Evolutionary conservation across 1,140 invertebrate species (phyloP), one percentile per base, ranked within the genome.

Genomic region (Hypsibius dujardini): DNA sequence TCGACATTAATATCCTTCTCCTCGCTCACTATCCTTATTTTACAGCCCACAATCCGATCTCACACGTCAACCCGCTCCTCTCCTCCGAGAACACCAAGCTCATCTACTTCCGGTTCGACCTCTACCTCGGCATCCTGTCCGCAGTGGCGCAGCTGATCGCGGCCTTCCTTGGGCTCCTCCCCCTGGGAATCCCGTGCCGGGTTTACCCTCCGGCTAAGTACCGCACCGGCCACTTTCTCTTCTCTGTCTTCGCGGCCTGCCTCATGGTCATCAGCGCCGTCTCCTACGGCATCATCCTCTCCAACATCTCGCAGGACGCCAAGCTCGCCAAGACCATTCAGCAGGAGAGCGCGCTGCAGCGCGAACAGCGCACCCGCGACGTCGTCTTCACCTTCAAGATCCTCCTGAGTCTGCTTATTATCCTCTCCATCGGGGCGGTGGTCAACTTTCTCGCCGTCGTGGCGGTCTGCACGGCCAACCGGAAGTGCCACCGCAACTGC

Each of bases 261-360:
- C 12, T 67, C 12, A 67, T 67, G 62, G 62, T 67, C 42, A 67
- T 67, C 42, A 42, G 12, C 62, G 62, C 62, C 45, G 62, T 67
- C 62, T 67, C 62, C 62, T 67, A 67, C 62, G 42, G 62, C 3
- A 67, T 67, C 62, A 45, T 67, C 42, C 42, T 67, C 12, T 67
- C 62, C 12, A 67, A 12, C 62, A 12, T 67, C 12, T 67, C 62
- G 12, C 12, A 67, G 42, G 42, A 67, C 42, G 12, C 3, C 12
- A 67, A 67, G 12, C 62, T 12, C 3, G 62, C 12, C 12, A 3
- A 15, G 12, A 45, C 42, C 12, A 3, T 3, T 3, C 12, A 67
- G 3, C 3, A 67, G 12, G 3, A 15, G 12, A 67, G 3, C 12
- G 62, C 62, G 62, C 12, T 15, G 12, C 12, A 45, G 12, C 12